Evolutionary conservation across 2,113 vertebrate genomes (phyloP).

Genomic region (Elachura formosa): DNA sequence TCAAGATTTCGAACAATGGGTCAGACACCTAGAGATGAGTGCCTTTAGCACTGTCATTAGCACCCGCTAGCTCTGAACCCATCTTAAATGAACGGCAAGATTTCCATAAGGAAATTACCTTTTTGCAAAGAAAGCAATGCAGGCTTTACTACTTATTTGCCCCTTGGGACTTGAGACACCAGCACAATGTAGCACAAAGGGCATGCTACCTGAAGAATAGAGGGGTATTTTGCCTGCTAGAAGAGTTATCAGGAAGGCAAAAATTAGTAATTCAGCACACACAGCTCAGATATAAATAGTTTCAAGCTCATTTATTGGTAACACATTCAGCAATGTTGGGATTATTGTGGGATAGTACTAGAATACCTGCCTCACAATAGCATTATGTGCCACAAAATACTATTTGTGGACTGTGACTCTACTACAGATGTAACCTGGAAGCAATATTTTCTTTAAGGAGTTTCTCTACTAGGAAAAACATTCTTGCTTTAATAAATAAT

Average conservation of each 20-base stretch:
- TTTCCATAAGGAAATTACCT: not conserved
- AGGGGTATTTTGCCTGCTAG: not conserved
- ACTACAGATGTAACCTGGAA: not conserved
- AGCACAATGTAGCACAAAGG: not conserved
- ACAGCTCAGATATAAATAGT: not conserved
- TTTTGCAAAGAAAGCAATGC: not conserved
- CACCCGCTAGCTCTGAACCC: not conserved
- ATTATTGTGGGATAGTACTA: not conserved
- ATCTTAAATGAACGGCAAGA: accelerated
- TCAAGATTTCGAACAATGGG: not conserved
- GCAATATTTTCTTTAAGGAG: not conserved
- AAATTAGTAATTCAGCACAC: not conserved
- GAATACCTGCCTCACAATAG: not conserved
- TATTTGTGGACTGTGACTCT: not conserved
- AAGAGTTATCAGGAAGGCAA: not conserved
- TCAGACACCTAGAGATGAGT: not conserved
- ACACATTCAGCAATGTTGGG: not conserved
- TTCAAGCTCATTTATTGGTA: not conserved
- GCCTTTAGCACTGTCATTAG: not conserved
- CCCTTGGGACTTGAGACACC: not conserved
- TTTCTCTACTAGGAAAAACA: not conserved
- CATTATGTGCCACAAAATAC: not conserved
- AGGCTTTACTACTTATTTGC: not conserved
- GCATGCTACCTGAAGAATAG: not conserved
- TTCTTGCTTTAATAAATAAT: not conserved